These are phyloP conservation scores for Adelosebastes latens DNA, from an alignment of 2,797 vertebrate genomes.

Conservation along the genomic window DNA sequence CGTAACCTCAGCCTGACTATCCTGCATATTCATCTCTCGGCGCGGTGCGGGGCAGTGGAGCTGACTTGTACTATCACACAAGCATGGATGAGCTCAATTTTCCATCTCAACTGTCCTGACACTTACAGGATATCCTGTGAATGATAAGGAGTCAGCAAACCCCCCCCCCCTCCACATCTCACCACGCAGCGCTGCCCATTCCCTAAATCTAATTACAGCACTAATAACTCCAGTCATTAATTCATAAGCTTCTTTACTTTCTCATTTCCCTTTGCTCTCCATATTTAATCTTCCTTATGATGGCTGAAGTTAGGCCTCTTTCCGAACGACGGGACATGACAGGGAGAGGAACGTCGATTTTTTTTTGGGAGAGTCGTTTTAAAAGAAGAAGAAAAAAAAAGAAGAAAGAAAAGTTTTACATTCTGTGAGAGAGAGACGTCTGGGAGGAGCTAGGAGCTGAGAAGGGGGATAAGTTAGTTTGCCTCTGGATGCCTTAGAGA, in stretches of 20 bases:
- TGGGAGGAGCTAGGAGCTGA: constrained; percentile 10
- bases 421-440: background rate
- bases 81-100: constrained; percentile 75
- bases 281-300: constrained; percentile 77
- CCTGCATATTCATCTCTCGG: constrained; percentile 65
- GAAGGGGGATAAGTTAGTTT: constrained; percentile 41
- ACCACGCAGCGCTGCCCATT: constrained; percentile 70
- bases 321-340: constrained; percentile 46
- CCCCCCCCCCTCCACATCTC: constrained; percentile 42
- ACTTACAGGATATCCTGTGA: constrained; percentile 74
- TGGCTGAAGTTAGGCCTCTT: constrained; percentile 66
- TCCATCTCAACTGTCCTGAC: constrained; percentile 74
- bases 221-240: constrained; percentile 83
- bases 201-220: constrained; percentile 81
- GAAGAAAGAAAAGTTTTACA: constrained; percentile 40
- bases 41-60: background rate
- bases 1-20: constrained; percentile 43
- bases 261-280: constrained; percentile 77
- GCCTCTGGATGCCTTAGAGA: constrained; percentile 50
- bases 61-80: constrained; percentile 64
- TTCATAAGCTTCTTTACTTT: constrained; percentile 83
- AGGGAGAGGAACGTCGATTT: constrained; percentile 16
- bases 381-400: constrained; percentile 2
- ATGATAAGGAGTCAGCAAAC: constrained; percentile 67
- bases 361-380: constrained; percentile 17